These are phyloP conservation scores for Hippoglossus stenolepis DNA, from an alignment of 2,113 vertebrate species.

Conservation along the genomic window DNA sequence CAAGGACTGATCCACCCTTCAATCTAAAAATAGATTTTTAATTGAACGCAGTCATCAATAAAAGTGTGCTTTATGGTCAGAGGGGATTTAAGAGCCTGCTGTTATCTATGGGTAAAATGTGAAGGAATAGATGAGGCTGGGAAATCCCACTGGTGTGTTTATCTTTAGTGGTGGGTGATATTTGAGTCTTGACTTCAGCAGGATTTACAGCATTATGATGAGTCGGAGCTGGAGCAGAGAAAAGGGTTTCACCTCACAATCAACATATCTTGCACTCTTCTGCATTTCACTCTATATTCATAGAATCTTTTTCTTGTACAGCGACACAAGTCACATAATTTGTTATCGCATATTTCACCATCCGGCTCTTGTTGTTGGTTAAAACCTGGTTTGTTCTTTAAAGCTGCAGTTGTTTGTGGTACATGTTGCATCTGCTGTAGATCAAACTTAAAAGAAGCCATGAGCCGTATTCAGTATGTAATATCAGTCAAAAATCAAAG, in stretches of 20 bases:
- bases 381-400: neutral
- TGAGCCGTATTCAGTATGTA: neutral
- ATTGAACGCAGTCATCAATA: constrained; percentile 3
- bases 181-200: too few species aligned
- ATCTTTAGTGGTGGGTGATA: neutral
- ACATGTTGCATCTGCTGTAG: too few species aligned
- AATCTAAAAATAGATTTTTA: neutral
- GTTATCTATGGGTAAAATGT: constrained; percentile 1
- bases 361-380: neutral
- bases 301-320: too few species aligned
- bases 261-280: too few species aligned
- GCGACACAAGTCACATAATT: too few species aligned
- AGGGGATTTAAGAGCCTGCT: neutral
- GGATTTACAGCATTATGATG: too few species aligned
- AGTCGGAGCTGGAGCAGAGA: too few species aligned
- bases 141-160: constrained; percentile 3
- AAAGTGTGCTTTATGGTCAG: constrained; percentile 3
- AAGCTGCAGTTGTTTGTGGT: neutral
- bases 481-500: neutral
- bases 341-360: neutral
- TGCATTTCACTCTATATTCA: too few species aligned
- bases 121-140: neutral
- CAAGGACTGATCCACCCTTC: neutral
- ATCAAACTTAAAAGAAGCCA: too few species aligned
- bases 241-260: too few species aligned